Evolutionary conservation across 2,888 invertebrate genomes (phyloP).

Genomic region (Habroteleia sp.): DNA sequence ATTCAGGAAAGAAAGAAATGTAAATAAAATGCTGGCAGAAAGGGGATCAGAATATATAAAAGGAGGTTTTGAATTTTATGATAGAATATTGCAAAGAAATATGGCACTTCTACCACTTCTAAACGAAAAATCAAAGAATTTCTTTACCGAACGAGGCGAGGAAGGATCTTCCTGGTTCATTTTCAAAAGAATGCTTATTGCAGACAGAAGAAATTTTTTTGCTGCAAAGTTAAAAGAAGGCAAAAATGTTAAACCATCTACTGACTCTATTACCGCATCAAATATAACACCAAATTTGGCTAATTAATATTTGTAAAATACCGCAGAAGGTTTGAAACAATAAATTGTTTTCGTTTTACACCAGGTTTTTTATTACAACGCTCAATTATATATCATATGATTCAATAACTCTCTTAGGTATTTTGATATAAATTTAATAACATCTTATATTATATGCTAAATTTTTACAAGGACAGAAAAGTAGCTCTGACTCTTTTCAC

Average conservation of each 20-base stretch:
- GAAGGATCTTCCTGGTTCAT: conserved; percentile 84
- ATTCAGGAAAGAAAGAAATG: conserved; percentile 83
- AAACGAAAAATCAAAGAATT: conserved; percentile 84
- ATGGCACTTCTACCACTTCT: conserved; percentile 86
- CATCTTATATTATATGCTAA: conserved; percentile 32
- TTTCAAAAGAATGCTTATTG: conserved; percentile 85
- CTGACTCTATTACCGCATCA: no score
- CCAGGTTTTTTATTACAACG: conserved; percentile 33
- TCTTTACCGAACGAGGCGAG: conserved; percentile 87
- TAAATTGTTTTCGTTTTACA: conserved; percentile 27
- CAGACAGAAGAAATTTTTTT: conserved; percentile 86
- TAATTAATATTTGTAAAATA: no score
- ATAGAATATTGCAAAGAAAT: conserved; percentile 87
- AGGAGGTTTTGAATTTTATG: conserved; percentile 90
- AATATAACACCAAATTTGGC: no score
- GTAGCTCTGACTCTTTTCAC: no score
- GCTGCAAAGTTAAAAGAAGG: conserved; percentile 76
- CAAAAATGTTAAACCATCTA: no score
- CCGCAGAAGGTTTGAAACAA: conserved; percentile 1
- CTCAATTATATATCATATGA: conserved; percentile 23
- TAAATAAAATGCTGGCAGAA: conserved; percentile 85
- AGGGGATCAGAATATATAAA: conserved; percentile 85
- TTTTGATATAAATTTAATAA: conserved; percentile 50
- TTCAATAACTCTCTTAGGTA: conserved; percentile 21
- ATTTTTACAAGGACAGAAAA: conserved; percentile 30